Percentiles rank a stretch among this genome's conserved stretches.
These are phyloP conservation scores for Merops nubicus DNA, from an alignment of 2,113 vertebrate species.

Conservation along the genomic window DNA sequence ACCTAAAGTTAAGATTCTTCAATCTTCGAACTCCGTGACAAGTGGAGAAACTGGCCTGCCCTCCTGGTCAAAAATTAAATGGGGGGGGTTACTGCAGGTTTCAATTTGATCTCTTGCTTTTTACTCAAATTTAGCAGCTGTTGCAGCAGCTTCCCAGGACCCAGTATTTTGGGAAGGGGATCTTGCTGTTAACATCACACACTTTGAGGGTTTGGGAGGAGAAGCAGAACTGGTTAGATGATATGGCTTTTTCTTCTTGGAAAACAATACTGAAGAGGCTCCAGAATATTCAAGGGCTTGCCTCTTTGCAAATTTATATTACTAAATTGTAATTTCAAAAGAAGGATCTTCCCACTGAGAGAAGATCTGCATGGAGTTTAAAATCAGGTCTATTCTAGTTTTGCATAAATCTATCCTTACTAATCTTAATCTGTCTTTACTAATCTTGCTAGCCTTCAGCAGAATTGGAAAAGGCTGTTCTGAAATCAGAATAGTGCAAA, in stretches of 20 bases:
- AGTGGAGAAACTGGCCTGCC: not conserved
- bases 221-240: not conserved
- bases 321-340: not conserved
- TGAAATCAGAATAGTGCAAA: not conserved
- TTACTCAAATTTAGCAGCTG: not conserved
- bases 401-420: not conserved
- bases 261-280: not conserved
- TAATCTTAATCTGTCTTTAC: constrained; percentile 14
- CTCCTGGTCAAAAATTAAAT: not conserved
- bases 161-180: not conserved
- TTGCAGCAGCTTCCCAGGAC: not conserved
- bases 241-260: not conserved
- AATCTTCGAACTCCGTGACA: not conserved
- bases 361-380: not conserved
- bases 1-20: not conserved
- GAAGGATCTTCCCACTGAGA: not conserved
- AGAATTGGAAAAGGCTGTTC: not conserved
- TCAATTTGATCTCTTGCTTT: not conserved
- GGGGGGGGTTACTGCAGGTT: not conserved
- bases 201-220: not conserved
- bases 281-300: not conserved
- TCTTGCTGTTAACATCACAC: not conserved
- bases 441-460: not conserved
- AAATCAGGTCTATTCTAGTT: constrained; percentile 8
- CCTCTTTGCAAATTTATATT: not conserved